These are phyloP conservation scores for Dryocosmus kuriphilus DNA, from an alignment of 2,888 invertebrate species.

Conservation along the genomic window DNA sequence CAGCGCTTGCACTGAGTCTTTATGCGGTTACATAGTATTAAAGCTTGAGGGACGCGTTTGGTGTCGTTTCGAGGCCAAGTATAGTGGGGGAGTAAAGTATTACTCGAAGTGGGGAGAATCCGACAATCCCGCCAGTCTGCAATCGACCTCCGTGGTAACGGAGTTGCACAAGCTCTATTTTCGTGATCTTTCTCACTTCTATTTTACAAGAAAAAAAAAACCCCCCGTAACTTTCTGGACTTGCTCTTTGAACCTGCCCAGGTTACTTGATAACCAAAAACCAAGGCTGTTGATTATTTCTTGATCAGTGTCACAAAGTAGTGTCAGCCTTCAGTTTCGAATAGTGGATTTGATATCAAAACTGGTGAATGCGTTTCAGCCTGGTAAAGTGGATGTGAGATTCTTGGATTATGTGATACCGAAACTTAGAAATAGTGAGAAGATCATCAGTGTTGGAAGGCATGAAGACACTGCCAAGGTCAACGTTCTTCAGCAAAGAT, in stretches of 20 bases:
- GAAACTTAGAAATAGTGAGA: neutral
- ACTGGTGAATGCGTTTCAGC: neutral
- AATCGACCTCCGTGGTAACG: slow-evolving; percentile 24
- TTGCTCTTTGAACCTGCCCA: neutral
- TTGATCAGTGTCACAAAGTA: neutral
- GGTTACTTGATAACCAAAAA: neutral
- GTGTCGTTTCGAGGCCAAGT: slow-evolving; percentile 29
- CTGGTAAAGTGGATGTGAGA: neutral
- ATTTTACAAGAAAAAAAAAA: neutral
- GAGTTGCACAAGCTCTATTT: neutral
- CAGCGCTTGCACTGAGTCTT: slow-evolving; percentile 31
- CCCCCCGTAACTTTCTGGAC: neutral
- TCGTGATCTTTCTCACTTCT: neutral
- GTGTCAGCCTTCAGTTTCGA: neutral
- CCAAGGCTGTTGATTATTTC: neutral
- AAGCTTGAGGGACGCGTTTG: slow-evolving; percentile 20
- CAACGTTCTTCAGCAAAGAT: slow-evolving; percentile 19
- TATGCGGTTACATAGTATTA: slow-evolving; percentile 31
- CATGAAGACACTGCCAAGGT: slow-evolving; percentile 28
- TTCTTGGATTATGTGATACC: neutral
- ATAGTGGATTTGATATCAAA: neutral
- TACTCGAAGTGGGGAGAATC: neutral
- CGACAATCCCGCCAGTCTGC: slow-evolving; percentile 25
- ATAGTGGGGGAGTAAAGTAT: slow-evolving; percentile 18
- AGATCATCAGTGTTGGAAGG: neutral